Conservation (phyloP, 2,113 vertebrate species). For the Dissostichus mawsoni region DNA sequence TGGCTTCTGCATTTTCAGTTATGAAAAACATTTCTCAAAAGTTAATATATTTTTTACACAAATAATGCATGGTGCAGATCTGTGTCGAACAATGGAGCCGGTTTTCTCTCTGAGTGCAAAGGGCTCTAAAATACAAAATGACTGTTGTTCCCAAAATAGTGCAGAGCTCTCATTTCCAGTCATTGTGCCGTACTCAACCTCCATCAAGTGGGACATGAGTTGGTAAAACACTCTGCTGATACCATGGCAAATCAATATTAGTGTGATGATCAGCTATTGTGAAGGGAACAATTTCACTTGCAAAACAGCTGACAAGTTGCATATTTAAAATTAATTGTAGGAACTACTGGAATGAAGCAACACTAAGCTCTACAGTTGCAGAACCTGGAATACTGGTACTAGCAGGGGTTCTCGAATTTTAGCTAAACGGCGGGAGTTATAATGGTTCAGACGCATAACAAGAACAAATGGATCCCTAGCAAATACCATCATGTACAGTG, state of each 20-base stretch:
- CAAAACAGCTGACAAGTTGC: conserved; percentile 23
- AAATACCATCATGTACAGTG: too few species aligned
- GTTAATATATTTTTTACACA: conserved; percentile 33
- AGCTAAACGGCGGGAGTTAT: too few species aligned
- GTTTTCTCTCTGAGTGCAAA: conserved; percentile 10
- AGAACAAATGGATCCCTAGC: too few species aligned
- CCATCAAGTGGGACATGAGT: conserved; percentile 22
- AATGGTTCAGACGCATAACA: too few species aligned
- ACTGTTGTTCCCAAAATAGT: conserved; percentile 25
- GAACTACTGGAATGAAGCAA: conserved; percentile 4
- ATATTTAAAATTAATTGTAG: too few species aligned
- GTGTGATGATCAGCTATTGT: conserved; percentile 31
- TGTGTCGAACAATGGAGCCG: conserved; percentile 13
- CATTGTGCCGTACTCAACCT: conserved; percentile 17
- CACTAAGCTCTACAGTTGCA: too few species aligned
- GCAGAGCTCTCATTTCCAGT: conserved; percentile 1
- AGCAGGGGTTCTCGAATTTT: too few species aligned
- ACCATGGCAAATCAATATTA: conserved; percentile 29
- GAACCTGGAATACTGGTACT: too few species aligned
- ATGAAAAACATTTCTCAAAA: conserved; percentile 33
- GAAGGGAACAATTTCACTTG: conserved; percentile 40
- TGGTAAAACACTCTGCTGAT: conserved; percentile 23
- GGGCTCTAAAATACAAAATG: conserved; percentile 26
- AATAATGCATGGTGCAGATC: conserved; percentile 33
- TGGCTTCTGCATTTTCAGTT: conserved; percentile 37